These are phyloP conservation scores for Drosophila mercatorum DNA, from an alignment of 2,888 invertebrate genomes.

Conservation along the genomic window DNA sequence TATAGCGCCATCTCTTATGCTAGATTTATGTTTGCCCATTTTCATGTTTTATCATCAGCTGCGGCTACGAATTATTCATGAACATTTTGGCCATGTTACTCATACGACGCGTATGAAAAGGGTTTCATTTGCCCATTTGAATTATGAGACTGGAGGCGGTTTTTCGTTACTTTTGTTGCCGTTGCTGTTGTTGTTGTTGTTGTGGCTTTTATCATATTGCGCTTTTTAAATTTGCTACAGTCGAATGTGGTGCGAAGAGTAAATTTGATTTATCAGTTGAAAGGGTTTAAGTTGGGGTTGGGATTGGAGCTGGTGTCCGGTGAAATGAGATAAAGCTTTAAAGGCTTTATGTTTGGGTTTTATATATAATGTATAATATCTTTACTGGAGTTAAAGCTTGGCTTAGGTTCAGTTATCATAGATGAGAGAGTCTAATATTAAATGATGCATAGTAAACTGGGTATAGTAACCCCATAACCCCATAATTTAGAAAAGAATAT, in stretches of 20 bases:
- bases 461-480: no score
- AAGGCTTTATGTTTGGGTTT: background rate
- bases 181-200: constrained; percentile 4
- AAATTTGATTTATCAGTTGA: constrained; percentile 64
- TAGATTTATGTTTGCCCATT: constrained; percentile 75
- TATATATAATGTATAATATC: background rate
- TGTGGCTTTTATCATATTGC: constrained; percentile 61
- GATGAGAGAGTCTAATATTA: no score
- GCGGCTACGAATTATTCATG: constrained; percentile 81
- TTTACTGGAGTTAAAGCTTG: background rate
- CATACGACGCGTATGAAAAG: constrained; percentile 74
- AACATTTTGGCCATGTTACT: constrained; percentile 70
- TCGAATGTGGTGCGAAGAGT: constrained; percentile 69
- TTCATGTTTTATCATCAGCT: constrained; percentile 79
- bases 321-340: background rate
- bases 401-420: no score
- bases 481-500: no score
- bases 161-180: constrained; percentile 20
- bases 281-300: constrained; percentile 6
- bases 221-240: constrained; percentile 18
- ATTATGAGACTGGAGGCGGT: constrained; percentile 57
- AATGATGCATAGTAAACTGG: no score
- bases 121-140: constrained; percentile 59
- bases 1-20: constrained; percentile 59
- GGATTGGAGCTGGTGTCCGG: constrained; percentile 1